Percentiles rank a stretch among this genome's conserved stretches.
These are phyloP conservation scores for Drosophila kanapiae DNA, from an alignment of 1,140 invertebrate genomes.

Conservation along the genomic window DNA sequence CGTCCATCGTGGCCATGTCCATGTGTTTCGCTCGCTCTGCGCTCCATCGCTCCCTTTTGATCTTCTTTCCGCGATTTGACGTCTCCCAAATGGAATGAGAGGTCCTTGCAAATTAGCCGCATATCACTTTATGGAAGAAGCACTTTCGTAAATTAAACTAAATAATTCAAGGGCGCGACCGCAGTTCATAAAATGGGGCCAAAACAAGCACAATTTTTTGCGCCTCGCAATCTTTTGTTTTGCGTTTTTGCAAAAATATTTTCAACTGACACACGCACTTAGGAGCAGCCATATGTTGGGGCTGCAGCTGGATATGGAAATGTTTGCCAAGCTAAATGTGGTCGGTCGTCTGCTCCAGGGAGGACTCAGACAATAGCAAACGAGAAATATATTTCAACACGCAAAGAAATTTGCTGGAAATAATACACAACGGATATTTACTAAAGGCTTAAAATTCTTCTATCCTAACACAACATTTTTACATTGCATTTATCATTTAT, in stretches of 20 bases:
- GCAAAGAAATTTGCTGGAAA: not conserved
- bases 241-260: slow-evolving; percentile 43
- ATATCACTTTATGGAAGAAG: slow-evolving; percentile 40
- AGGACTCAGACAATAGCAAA: slow-evolving; percentile 34
- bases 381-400: slow-evolving; percentile 20
- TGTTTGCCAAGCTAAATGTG: slow-evolving; percentile 47
- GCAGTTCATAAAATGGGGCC: slow-evolving; percentile 39
- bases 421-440: not conserved
- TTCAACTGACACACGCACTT: slow-evolving; percentile 39
- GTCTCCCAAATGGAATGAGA: not conserved
- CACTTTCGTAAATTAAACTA: slow-evolving; percentile 67
- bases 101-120: slow-evolving; percentile 34
- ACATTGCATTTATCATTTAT: too few relatives aligned
- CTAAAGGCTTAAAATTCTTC: not conserved
- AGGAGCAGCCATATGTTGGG: slow-evolving; percentile 3
- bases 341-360: slow-evolving; percentile 21
- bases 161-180: slow-evolving; percentile 54
- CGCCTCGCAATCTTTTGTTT: slow-evolving; percentile 32
- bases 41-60: slow-evolving; percentile 3
- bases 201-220: slow-evolving; percentile 39
- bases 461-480: not conserved
- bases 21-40: slow-evolving; percentile 30
- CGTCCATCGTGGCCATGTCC: slow-evolving; percentile 15
- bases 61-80: slow-evolving; percentile 16
- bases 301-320: slow-evolving; percentile 52